These are phyloP conservation scores for Entomobrya multifasciata DNA, from an alignment of 2,888 invertebrate genomes.

Conservation along the genomic window DNA sequence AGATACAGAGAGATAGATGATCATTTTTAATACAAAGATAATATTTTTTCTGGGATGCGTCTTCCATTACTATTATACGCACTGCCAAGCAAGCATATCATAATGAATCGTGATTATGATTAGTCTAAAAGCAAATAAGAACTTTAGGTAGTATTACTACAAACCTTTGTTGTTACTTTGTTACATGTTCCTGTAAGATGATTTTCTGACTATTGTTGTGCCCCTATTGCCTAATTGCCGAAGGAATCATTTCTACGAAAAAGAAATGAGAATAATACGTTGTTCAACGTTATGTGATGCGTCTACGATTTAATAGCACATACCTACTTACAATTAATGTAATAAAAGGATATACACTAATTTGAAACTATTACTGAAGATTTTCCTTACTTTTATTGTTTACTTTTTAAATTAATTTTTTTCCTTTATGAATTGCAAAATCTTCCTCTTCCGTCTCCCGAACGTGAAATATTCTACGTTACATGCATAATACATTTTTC, in stretches of 20 bases:
- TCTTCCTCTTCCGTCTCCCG: conserved; percentile 57
- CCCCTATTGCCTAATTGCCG: conserved; percentile 67
- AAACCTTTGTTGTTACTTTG: neutral
- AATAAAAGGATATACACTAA: too few relatives aligned
- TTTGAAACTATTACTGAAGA: too few relatives aligned
- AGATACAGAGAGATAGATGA: neutral
- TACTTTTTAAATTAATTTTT: conserved; percentile 10
- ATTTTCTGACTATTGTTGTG: conserved; percentile 33
- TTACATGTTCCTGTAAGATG: neutral
- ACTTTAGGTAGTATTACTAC: too few relatives aligned
- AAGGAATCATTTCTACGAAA: conserved; percentile 23
- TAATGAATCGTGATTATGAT: conserved; percentile 41
- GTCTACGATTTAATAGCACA: too few relatives aligned
- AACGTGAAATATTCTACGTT: too few relatives aligned
- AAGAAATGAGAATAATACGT: conserved; percentile 13
- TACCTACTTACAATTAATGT: too few relatives aligned
- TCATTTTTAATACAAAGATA: neutral
- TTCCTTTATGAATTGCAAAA: conserved; percentile 21
- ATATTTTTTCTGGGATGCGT: neutral
- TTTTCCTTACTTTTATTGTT: too few relatives aligned
- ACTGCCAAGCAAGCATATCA: conserved; percentile 53
- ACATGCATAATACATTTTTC: too few relatives aligned
- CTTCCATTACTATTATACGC: conserved; percentile 21
- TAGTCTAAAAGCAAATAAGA: conserved; percentile 18
- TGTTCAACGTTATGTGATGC: too few relatives aligned